Base-by-base conservation (phyloP, 2,888 invertebrate species). In the Apocheima hispidaria region DNA sequence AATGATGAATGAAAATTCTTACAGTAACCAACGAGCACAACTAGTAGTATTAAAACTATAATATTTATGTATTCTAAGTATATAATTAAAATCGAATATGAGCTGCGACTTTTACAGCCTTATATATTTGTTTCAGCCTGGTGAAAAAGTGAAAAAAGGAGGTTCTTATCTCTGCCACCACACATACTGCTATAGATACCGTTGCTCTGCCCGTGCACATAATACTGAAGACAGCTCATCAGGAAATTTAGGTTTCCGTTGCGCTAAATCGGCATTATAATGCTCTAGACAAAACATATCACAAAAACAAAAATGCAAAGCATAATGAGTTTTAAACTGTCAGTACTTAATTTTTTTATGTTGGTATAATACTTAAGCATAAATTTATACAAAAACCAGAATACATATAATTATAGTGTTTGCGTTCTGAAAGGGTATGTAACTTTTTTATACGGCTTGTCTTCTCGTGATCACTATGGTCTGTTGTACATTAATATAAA, bases 171-270 rank as follows among this genome's bases (percentile, higher is more conserved):
- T 99, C 77, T 99, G 98, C 75, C 98, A 98, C 75, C 93, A 96
- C 79, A 96, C 96, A 0, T 98, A 98, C 81, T 99, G 99, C 85
- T 98, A 96, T 89, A 94, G 99, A 60, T 99, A 99, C 79, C 94
- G 99, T 65, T 99, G 99, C 88, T 98, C 96, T 0, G 98, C 99
- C 0, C 93, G 99, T 49, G 98, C 98, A 61, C 97, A 98, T 87
- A 99, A 99, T 80, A 98, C 98, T 0, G 96, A 96, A 58, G 99
- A 99, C 76, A 98, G 98, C 70, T 96, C 98, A 0, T 97, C 99
- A 0, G 96, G 96, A 9, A 99, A 99, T 93, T 93, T 99, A 59
- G 99, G 99, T 10, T 99, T 99, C 81, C 94, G 99, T 48, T 99
- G 99, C 93, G 98, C 97, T 21, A 94, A 90, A 72, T 82, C 87